Base-by-base conservation (phyloP, 2,888 invertebrate species). In the Nezara viridula region DNA sequence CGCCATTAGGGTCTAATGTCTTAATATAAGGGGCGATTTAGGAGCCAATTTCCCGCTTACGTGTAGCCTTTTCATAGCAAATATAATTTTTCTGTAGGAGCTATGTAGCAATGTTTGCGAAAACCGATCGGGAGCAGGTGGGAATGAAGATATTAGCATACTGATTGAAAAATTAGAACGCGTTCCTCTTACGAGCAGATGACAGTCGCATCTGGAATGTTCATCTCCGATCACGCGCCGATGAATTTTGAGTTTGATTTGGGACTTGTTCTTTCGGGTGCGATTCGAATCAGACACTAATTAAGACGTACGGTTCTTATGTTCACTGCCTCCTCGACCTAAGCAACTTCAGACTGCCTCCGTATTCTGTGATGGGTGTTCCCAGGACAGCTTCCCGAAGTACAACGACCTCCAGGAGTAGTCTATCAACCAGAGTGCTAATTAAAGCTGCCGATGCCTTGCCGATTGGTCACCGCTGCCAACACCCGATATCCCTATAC, bases 11-110 rank as follows among this genome's bases (percentile, higher is more conserved):
- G n/a, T 9, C 81, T 81, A 81, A 81, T 81, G 81, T 81, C 81
- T 81, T 81, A 81, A 81, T 81, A 81, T 81, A 81, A 81, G 81
- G 44, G 12, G 81, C 81, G 81, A 81, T 81, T 81, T 24, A n/a
- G 81, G 44, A 10, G 81, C 10, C 81, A 81, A 81, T 81, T 81
- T 81, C 81, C 44, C 81, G 40, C 81, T 81, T 81, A 81, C 81
- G 81, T 81, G n/a, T 81, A 47, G 40, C 44, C 81, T 81, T 81
- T 81, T 81, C 44, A 81, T 44, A 47, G 40, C n/a, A 47, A 81
- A 81, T n/a, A 81, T 73, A 73, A 73, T 81, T 44, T 81, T 40
- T 47, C 77, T 24, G 44, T 40, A 44, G 81, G 81, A 14, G 81
- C n/a, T 44, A 24, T 47, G 81, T 37, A 81, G 81, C 44, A 40